Evolutionary conservation across 2,888 invertebrate genomes (phyloP).

Genomic region (Seira musarum): DNA sequence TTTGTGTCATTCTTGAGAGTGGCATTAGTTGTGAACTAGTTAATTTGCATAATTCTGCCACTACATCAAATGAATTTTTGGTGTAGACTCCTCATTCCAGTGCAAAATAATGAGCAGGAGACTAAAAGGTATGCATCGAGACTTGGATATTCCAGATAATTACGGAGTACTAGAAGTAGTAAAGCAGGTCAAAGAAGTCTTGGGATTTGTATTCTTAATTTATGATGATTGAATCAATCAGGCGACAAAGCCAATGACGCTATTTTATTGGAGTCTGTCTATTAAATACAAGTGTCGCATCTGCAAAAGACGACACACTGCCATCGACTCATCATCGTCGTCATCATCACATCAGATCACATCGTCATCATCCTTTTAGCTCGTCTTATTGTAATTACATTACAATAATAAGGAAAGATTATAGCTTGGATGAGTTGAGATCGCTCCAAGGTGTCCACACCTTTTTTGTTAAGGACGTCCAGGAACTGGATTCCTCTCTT

Average conservation of each 20-base stretch:
- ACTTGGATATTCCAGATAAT: neutral
- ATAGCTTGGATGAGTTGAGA: conserved; percentile 14
- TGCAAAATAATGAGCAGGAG: neutral
- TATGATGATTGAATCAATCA: neutral
- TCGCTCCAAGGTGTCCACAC: conserved; percentile 47
- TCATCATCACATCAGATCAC: too few species aligned
- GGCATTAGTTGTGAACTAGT: neutral
- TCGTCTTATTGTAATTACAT: neutral
- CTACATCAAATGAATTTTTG: neutral
- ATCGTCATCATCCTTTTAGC: neutral
- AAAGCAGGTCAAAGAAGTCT: too few species aligned
- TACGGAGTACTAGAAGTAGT: too few species aligned
- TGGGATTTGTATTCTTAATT: too few species aligned
- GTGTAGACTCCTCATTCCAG: neutral
- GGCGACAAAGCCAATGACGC: neutral
- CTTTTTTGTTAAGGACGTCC: conserved; percentile 53
- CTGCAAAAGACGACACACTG: neutral
- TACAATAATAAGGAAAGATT: neutral
- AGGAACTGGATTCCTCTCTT: conserved; percentile 45
- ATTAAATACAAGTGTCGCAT: neutral
- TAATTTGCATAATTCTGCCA: neutral
- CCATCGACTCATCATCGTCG: neutral
- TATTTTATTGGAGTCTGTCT: neutral
- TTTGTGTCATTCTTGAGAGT: neutral
- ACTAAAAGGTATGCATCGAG: too few species aligned